Evolutionary conservation across 2,888 invertebrate genomes (phyloP).

Genomic region (Pristionchus entomophagus): DNA sequence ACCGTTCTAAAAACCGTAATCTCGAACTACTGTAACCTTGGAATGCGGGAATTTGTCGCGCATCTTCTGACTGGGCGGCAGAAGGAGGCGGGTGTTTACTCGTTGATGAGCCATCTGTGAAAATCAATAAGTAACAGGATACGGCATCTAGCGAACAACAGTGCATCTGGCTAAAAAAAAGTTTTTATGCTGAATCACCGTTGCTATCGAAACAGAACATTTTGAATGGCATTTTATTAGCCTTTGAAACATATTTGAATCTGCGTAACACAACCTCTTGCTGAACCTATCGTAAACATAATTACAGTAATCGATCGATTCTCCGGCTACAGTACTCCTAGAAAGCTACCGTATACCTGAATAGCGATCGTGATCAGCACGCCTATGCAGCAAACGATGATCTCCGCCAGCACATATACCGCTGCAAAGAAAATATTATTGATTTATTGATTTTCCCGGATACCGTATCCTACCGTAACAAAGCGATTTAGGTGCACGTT

Average conservation of each 20-base stretch:
- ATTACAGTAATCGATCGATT: background rate
- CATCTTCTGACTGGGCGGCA: slow-evolving; percentile 47
- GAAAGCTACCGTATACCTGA: slow-evolving; percentile 33
- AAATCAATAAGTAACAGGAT: background rate
- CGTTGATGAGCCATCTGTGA: slow-evolving; percentile 48
- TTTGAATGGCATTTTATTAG: no score
- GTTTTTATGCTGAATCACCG: no score
- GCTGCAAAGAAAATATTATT: slow-evolving; percentile 15
- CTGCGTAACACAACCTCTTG: no score
- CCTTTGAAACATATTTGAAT: no score
- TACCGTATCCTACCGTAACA: background rate
- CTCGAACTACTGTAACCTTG: background rate
- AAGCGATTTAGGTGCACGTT: no score
- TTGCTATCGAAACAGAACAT: no score
- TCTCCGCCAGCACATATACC: slow-evolving; percentile 44
- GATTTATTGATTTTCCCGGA: background rate
- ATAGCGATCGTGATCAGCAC: slow-evolving; percentile 46
- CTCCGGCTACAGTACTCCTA: no score
- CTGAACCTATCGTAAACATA: background rate
- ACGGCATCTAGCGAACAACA: no score
- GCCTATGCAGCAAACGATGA: slow-evolving; percentile 45
- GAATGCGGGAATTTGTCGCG: slow-evolving; percentile 45
- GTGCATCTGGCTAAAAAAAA: no score
- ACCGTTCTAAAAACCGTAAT: background rate
- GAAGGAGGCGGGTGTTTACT: slow-evolving; percentile 41